Percentiles rank a stretch among this genome's conserved stretches.
Conservation (phyloP, 2,797 vertebrate species). For the Clarias laeviceps region DNA sequence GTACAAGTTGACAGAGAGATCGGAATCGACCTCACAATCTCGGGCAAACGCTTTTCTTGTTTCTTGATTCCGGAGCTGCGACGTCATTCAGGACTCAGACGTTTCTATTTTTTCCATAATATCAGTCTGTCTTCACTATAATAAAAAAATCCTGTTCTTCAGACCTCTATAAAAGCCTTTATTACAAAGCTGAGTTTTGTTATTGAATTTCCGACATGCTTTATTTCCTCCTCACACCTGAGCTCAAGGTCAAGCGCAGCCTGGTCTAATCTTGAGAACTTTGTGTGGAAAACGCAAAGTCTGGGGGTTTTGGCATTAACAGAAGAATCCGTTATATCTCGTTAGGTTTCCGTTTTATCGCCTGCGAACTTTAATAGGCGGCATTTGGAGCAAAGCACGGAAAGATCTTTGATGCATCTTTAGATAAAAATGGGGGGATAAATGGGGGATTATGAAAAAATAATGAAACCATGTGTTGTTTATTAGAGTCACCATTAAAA, state of each 20-base stretch:
- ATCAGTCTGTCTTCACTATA: not conserved
- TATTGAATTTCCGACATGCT: not conserved
- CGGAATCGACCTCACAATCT: too few relatives aligned
- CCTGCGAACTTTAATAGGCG: not conserved
- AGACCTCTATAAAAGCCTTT: not conserved
- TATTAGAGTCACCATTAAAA: not conserved
- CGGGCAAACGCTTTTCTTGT: too few relatives aligned
- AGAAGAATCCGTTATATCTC: not conserved
- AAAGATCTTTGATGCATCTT: not conserved
- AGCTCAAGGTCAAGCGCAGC: not conserved
- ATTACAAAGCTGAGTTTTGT: not conserved
- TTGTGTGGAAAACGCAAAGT: not conserved
- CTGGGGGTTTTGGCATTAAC: not conserved
- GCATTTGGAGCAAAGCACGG: not conserved
- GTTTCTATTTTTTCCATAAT: not conserved
- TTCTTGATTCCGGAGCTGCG: too few relatives aligned
- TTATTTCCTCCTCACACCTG: not conserved
- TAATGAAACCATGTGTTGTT: not conserved
- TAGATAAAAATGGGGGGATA: not conserved
- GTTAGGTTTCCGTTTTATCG: not conserved
- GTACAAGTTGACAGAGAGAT: too few relatives aligned
- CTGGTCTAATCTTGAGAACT: not conserved
- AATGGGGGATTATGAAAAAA: not conserved
- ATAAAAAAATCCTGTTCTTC: not conserved
- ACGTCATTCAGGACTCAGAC: not conserved